phyloP scores from a whole-genome alignment of 2,888 invertebrate species.

The Torymus texanus region DNA sequence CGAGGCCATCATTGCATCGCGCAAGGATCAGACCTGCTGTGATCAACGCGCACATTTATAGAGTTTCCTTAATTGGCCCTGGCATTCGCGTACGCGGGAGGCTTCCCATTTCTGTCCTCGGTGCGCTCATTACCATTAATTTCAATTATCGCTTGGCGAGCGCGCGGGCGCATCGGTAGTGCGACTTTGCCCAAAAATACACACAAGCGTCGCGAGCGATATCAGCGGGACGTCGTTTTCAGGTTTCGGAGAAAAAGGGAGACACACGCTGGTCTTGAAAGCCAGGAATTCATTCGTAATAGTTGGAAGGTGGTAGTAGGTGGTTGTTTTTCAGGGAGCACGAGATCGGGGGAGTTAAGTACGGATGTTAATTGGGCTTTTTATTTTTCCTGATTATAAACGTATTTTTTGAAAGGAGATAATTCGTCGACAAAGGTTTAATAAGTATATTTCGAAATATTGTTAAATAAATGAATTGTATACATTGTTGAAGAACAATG shows the following conservation, averaged over 20 bases:
- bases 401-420: too few species aligned
- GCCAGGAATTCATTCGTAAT: constrained; percentile 7
- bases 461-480: too few species aligned
- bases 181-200: constrained; percentile 44
- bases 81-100: constrained; percentile 62
- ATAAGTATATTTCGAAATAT: too few species aligned
- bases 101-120: constrained; percentile 55
- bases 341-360: too few species aligned
- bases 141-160: constrained; percentile 65
- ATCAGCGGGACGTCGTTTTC: constrained; percentile 42
- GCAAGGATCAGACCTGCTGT: too few species aligned
- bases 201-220: not conserved
- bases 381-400: too few species aligned
- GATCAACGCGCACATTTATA: not conserved
- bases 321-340: not conserved
- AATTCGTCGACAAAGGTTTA: too few species aligned
- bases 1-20: not conserved
- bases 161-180: constrained; percentile 60
- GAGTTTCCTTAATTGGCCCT: constrained; percentile 67
- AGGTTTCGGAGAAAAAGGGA: constrained; percentile 8
- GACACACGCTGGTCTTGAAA: not conserved
- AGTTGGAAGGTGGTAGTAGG: too few species aligned
- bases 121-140: constrained; percentile 69
- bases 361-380: too few species aligned
- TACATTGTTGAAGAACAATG: too few species aligned